phyloP scores from a whole-genome alignment of 2,888 invertebrate species.

The Punctoribates punctum region DNA sequence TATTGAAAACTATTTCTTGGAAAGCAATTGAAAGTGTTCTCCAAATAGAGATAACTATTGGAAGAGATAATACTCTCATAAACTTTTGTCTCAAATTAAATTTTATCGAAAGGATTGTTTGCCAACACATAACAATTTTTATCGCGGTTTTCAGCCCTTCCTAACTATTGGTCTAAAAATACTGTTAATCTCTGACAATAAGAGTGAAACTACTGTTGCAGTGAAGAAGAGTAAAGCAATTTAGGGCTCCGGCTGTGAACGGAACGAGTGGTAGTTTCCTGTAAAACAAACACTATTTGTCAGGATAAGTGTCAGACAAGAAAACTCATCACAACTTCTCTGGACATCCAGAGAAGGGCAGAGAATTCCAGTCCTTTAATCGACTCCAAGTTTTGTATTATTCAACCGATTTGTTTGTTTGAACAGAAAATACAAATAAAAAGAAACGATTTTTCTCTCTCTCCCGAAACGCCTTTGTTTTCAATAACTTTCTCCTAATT shows the following conservation, averaged over 20 bases:
- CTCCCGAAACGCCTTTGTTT: background rate
- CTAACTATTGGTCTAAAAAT: background rate
- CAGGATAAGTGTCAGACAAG: slow-evolving; percentile 41
- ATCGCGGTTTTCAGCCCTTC: slow-evolving; percentile 33
- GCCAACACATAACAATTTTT: background rate
- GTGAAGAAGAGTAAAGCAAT: slow-evolving; percentile 23
- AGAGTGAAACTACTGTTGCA: slow-evolving; percentile 11
- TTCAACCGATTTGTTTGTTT: background rate
- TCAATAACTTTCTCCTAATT: background rate
- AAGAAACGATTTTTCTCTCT: background rate
- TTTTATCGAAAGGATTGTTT: slow-evolving; percentile 27
- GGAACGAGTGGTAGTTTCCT: background rate
- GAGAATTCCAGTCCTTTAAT: slow-evolving; percentile 20
- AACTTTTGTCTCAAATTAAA: background rate
- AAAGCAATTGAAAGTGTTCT: no score
- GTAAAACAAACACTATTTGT: slow-evolving; percentile 39
- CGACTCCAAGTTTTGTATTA: background rate
- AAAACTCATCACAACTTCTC: background rate
- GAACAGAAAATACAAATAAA: background rate
- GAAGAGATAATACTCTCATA: no score
- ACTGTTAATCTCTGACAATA: slow-evolving; percentile 21
- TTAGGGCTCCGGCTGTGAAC: background rate
- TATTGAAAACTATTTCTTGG: no score
- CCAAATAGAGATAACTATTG: no score
- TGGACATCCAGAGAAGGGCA: background rate